Base-by-base conservation (phyloP, 2,797 vertebrate genomes). In the Amniataba percoides region DNA sequence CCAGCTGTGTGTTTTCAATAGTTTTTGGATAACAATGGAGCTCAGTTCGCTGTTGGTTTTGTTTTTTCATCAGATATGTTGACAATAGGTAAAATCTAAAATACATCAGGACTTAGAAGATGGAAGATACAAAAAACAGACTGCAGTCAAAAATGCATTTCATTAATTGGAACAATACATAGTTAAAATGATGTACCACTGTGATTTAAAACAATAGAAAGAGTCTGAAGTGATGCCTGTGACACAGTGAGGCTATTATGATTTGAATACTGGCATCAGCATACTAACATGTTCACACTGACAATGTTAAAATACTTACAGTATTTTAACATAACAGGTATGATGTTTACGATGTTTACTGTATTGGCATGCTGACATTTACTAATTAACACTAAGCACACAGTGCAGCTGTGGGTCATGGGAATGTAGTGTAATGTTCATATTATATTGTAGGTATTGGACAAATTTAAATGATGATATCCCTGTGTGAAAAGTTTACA, bases 1-100 rank as follows among this genome's bases (percentile, higher is more conserved):
- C 31, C 34, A 42, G 34, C n/a, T 21, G 13, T 63, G 52, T 58
- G 10, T 51, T 53, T 69, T 57, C 34, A 36, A 69, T 57, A 45
- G 13, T 68, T 31, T 42, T 16, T n/a, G 39, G 31, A 27, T 14
- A 61, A 12, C 12, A 71, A 23, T 61, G 11, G 8, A 45, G 12
- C 40, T 56, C 16, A 34, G 7, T 15, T 45, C 10, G 34, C 2
- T 57, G 8, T 18, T 21, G 8, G 19, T 13, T 58, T 46, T 56
- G 5, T 12, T 57, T 2, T 42, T 49, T 52, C 1, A 16, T 48
- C 9, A 5, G 36, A 52, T 58, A 57, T 76, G 12, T 18, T 57
- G 42, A 31, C 18, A 55, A 11, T 19, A 13, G 21, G 23, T 4
- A 43, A 39, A 64, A 36, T 55, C 59, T 13, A 16, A 2, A 58